Base-by-base conservation (phyloP, 1,140 invertebrate genomes). In the Tachypleus tridentatus region DNA sequence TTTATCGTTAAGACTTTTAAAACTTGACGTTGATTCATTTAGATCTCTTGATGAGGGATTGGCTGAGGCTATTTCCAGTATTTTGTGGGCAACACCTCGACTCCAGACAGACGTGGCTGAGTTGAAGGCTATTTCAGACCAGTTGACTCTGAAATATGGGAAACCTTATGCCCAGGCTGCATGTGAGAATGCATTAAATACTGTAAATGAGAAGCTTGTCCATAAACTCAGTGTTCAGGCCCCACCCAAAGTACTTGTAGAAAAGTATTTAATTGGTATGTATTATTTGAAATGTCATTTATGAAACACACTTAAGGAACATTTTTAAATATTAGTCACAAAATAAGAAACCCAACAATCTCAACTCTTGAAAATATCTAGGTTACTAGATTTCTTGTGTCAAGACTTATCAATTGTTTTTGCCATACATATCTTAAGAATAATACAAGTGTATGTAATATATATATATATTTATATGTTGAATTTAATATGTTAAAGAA, bases 81-180 rank as follows among this genome's bases (percentile, higher is more conserved):
- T 99, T 8, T 88, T 99, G 64, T 99, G 97, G 97, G 92, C 92
- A 4, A 88, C 93, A 57, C 95, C 96, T 3, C 82, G 95, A 53
- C 69, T 85, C 10, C 77, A 78, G 58, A 64, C 72, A 59, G 72
- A 70, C 63, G 52, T 72, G 56, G 58, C 67, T n/a, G 92, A 96
- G 79, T 78, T 97, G n/a, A 93, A 97, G 82, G 78, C 91, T 0
- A 92, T 99, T 69, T 83, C 88, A 7, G 94, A 98, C 70, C 85
- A 97, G 61, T 80, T 99, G 54, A 84, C 87, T 48, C 76, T 84
- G 7, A 99, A 99, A 76, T 99, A 98, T 82, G 96, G 97, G 0
- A 93, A 91, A 74, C 87, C 89, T 65, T 99, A 93, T 80, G 87
- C 85, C 3, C 86, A 93, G 71, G 86, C 87, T 6, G 93, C 91